Conservation (phyloP, 2,113 vertebrate species). For the Pogonocichla stellata region DNA sequence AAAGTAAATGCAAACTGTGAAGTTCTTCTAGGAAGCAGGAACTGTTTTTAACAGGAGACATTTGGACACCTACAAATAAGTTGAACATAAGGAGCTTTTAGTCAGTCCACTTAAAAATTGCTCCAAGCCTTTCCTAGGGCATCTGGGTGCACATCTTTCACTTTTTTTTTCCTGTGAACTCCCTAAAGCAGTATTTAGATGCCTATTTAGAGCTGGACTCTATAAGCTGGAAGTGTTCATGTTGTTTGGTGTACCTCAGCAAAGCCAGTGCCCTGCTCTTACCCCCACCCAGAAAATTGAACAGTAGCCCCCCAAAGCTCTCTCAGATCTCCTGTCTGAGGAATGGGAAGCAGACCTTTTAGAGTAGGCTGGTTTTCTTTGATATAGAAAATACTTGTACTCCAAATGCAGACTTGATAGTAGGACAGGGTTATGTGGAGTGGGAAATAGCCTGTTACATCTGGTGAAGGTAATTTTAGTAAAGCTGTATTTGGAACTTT, state of each 20-base stretch:
- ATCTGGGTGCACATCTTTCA: not conserved
- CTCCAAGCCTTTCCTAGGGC: not conserved
- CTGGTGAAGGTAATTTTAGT: not conserved
- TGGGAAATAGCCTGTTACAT: not conserved
- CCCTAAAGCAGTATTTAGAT: constrained; percentile 6
- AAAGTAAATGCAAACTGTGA: not conserved
- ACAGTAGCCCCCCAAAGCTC: not conserved
- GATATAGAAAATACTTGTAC: not conserved
- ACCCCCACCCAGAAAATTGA: not conserved
- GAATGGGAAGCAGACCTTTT: not conserved
- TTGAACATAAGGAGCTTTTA: not conserved
- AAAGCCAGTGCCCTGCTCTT: not conserved
- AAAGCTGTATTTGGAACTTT: not conserved
- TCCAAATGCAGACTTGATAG: not conserved
- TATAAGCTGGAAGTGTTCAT: not conserved
- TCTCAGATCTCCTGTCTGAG: not conserved
- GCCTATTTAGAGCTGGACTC: not conserved
- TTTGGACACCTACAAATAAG: not conserved
- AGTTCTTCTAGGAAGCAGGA: constrained; percentile 4
- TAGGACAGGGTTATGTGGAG: not conserved
- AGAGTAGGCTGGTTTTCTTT: not conserved
- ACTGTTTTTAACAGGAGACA: not conserved
- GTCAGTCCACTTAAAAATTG: not conserved
- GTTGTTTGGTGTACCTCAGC: not conserved
- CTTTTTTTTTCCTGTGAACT: constrained; percentile 25